phyloP scores from a whole-genome alignment of 1,140 invertebrate genomes.

The Coptotermes formosanus region DNA sequence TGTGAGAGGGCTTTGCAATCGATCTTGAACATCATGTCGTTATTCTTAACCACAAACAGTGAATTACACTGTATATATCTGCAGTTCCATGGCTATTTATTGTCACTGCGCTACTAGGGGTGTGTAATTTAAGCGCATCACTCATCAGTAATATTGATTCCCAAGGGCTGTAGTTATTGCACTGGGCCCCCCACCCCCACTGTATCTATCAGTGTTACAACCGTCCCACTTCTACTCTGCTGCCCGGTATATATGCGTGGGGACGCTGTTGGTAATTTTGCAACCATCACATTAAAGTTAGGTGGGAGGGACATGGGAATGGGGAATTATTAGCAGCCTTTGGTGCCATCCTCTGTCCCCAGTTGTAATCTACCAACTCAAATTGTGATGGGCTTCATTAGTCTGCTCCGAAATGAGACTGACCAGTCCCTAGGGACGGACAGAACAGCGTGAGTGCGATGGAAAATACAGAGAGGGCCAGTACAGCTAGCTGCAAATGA shows the following conservation, averaged over 20 bases:
- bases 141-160: conserved; percentile 32
- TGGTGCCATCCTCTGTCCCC: conserved; percentile 32
- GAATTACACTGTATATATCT: conserved; percentile 9
- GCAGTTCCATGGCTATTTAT: background rate
- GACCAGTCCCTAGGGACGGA: conserved; percentile 29
- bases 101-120: conserved; percentile 13
- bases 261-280: conserved; percentile 29
- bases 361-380: conserved; percentile 34
- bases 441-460: background rate
- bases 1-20: background rate
- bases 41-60: conserved; percentile 1
- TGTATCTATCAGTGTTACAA: conserved; percentile 29
- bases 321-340: conserved; percentile 34
- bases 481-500: conserved; percentile 18
- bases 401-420: conserved; percentile 31
- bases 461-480: background rate
- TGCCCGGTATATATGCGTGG: conserved; percentile 13
- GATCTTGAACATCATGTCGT: background rate
- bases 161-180: conserved; percentile 30
- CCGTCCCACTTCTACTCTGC: conserved; percentile 20
- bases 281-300: conserved; percentile 33
- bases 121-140: conserved; percentile 28
- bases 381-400: conserved; percentile 34
- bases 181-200: background rate
- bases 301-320: conserved; percentile 23